Percentiles rank a stretch among this genome's conserved stretches.
phyloP scores from a whole-genome alignment of 1,140 invertebrate species.

The Megalonaias nervosa region DNA sequence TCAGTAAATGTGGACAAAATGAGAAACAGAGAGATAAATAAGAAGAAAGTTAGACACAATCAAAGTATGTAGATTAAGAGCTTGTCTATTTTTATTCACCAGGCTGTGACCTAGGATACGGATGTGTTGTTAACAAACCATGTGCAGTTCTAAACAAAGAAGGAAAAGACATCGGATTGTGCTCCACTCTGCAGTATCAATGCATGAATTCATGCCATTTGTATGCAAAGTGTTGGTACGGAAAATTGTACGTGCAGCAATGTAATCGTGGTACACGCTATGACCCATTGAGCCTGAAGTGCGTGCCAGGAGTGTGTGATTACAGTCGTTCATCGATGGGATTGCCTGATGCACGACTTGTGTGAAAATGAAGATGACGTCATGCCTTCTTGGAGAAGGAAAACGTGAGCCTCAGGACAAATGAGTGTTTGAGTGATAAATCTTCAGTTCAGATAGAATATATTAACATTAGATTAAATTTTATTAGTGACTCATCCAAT shows the following conservation, averaged over 20 bases:
- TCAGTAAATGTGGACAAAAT: background rate
- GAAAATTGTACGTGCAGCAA: constrained; percentile 6
- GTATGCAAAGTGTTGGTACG: constrained; percentile 10
- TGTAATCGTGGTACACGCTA: constrained; percentile 26
- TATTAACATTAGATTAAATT: too few relatives aligned
- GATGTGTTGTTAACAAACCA: constrained; percentile 23
- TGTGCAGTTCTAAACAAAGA: constrained; percentile 14
- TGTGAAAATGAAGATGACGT: too few relatives aligned
- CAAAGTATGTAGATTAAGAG: background rate
- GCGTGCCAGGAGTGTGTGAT: too few relatives aligned
- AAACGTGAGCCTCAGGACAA: too few relatives aligned
- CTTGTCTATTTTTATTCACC: constrained; percentile 4
- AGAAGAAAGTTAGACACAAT: background rate
- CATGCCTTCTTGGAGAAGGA: too few relatives aligned
- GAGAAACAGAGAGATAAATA: background rate
- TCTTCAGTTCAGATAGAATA: too few relatives aligned
- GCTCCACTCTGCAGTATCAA: too few relatives aligned
- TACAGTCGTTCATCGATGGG: too few relatives aligned
- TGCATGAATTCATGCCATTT: constrained; percentile 28
- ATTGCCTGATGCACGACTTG: too few relatives aligned
- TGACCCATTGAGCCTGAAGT: background rate
- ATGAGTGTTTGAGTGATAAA: too few relatives aligned
- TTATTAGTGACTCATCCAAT: too few relatives aligned
- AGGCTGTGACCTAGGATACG: constrained; percentile 5
- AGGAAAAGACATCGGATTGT: background rate